A percentile compares a stretch with the other conserved stretches of the same genome.
phyloP scores from a whole-genome alignment of 35 echinoderm and acorn worm genomes.

The Stichopus chloronotus region DNA sequence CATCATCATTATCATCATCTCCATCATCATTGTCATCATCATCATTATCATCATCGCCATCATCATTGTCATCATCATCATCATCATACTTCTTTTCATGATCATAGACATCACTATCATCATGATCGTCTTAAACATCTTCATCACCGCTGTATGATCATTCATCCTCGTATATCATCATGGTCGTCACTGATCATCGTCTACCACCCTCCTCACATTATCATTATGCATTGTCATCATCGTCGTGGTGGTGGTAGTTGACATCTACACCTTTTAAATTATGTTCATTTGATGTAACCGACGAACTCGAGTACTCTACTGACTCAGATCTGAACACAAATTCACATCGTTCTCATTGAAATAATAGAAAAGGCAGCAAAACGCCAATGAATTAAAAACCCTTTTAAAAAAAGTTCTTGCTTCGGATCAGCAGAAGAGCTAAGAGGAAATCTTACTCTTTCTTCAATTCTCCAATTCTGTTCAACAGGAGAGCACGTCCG shows the following conservation, averaged over 20 bases:
- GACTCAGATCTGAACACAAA: background rate
- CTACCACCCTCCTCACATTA: no score
- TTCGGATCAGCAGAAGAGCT: background rate
- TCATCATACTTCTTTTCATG: background rate
- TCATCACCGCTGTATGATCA: no score
- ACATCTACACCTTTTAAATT: background rate
- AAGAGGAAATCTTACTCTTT: background rate
- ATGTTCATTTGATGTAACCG: background rate
- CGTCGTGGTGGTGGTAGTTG: background rate
- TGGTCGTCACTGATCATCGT: no score
- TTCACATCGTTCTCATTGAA: no score
- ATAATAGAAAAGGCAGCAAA: background rate
- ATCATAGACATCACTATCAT: no score
- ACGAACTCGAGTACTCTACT: background rate
- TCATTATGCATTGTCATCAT: no score
- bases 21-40: slow-evolving; percentile 12
- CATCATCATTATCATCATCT: slow-evolving; percentile 14
- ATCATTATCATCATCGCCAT: background rate
- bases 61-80: background rate
- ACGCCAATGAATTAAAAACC: background rate
- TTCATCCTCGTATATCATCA: no score
- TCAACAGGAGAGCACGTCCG: background rate
- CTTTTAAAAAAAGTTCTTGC: background rate
- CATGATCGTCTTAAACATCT: no score
- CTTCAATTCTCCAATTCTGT: background rate